These are phyloP conservation scores for Epiperipatus broadwayi DNA, from an alignment of 2,888 invertebrate genomes.

Conservation along the genomic window DNA sequence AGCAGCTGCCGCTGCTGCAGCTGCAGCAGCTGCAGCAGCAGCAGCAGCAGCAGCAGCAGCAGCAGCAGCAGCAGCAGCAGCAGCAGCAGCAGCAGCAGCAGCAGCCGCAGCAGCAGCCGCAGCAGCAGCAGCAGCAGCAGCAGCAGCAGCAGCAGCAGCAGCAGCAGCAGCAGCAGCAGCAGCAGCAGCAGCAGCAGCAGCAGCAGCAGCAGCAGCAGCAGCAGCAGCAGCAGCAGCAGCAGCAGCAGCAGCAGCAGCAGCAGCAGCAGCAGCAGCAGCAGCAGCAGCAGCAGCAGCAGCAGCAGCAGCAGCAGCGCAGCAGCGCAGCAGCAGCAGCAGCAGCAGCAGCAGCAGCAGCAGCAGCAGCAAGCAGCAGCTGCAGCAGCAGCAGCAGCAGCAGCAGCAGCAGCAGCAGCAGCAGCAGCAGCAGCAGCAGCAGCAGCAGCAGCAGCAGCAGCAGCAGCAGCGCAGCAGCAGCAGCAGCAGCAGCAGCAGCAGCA, in stretches of 20 bases:
- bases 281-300: not conserved
- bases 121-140: too few relatives aligned
- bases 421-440: conserved; percentile 3
- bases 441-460: not conserved
- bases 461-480: too few relatives aligned
- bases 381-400: not conserved
- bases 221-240: not conserved
- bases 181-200: conserved; percentile 3
- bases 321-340: too few relatives aligned
- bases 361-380: too few relatives aligned
- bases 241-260: not conserved
- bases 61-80: conserved; percentile 1
- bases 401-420: not conserved
- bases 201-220: not conserved
- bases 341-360: not conserved
- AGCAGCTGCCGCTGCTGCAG: too few relatives aligned
- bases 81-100: conserved; percentile 1
- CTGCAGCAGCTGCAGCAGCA: too few relatives aligned
- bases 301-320: too few relatives aligned
- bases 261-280: conserved; percentile 3
- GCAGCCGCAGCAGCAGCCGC: too few relatives aligned
- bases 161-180: conserved; percentile 3
- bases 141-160: not conserved
- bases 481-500: not conserved
- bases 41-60: not conserved